Evolutionary conservation across 2,797 vertebrate genomes (phyloP), one percentile per base, ranked within the genome.

Genomic region (Chrysocyon brachyurus): DNA sequence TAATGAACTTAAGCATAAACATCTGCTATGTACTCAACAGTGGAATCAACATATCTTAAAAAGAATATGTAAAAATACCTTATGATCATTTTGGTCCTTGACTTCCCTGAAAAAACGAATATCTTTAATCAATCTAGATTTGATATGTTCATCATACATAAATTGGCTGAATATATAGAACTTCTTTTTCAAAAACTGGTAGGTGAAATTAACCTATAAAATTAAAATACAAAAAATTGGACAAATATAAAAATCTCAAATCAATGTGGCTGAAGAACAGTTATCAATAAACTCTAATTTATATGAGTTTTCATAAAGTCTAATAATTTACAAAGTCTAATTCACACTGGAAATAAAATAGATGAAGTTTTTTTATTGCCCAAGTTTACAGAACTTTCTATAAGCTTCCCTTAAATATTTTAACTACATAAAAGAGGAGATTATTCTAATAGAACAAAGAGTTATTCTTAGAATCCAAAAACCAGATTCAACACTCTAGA

Each of bases 131-230:
- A 99, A 99, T 92, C 99, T 99, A 97, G 99, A 99, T 98, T 99
- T 99, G 98, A 99, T 99, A 98, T 99, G 99, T 95, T 99, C 99
- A 83, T 99, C 99, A 61, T 99, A 99, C 99, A 99, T 99, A 96
- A 99, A 99, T 96, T 99, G 99, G 97, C 99, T 99, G 98, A 99
- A 99, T 98, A 99, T 99, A 98, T 99, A 99, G 97, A 99, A 99
- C 97, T 99, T 99, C 98, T 99, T 99, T 94, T 99, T 99, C 97
- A 99, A 98, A 98, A 99, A 99, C 95, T 99, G 99, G 98, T 99
- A 99, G 33, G 99, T 99, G 97, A 99, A 99, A 98, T 99, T 99
- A 75, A 99, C 99, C 99, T 99, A 97, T 64, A 94, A 97, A 90
- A 98, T 93, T 78, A 84, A 97, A 46, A 97, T 73, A 93, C 11